phyloP scores from a whole-genome alignment of 2,113 vertebrate species.

The Verasper variegatus region DNA sequence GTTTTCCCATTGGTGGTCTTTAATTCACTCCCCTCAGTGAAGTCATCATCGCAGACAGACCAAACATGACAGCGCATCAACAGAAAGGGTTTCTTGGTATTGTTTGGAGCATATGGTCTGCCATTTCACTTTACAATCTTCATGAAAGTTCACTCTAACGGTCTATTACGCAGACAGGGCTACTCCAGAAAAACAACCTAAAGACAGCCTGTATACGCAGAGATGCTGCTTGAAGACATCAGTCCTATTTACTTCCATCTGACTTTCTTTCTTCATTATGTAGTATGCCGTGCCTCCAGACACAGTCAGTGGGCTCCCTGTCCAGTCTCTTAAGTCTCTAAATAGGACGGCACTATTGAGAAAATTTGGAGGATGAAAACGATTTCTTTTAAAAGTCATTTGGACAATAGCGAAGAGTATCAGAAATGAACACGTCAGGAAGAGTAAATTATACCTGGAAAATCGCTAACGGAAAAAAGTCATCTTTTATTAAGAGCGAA shows the following conservation, averaged over 20 bases:
- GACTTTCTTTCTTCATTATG: conserved; percentile 71
- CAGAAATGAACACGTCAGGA: conserved; percentile 42
- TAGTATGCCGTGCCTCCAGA: conserved; percentile 47
- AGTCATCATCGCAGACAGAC: background rate
- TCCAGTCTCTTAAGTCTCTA: conserved; percentile 54
- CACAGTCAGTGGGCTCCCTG: conserved; percentile 51
- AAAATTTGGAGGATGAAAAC: background rate
- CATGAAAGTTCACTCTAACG: conserved; percentile 48
- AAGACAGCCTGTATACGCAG: background rate
- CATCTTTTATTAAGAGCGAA: conserved; percentile 31
- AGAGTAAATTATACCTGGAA: conserved; percentile 44
- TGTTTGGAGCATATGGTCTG: conserved; percentile 51
- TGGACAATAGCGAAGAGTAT: conserved; percentile 19
- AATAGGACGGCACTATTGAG: conserved; percentile 54
- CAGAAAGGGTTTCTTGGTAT: conserved; percentile 36
- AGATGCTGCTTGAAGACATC: conserved; percentile 50
- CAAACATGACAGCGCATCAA: conserved; percentile 5
- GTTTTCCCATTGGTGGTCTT: conserved; percentile 30
- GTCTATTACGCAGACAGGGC: conserved; percentile 56
- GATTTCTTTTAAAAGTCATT: conserved; percentile 1
- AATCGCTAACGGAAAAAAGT: conserved; percentile 27
- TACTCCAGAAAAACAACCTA: conserved; percentile 9
- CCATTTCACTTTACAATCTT: conserved; percentile 59
- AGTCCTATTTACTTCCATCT: conserved; percentile 65
- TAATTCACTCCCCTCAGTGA: conserved; percentile 20